Conservation (phyloP, 2,113 vertebrate genomes). For the Boulengeromyrus knoepffleri region DNA sequence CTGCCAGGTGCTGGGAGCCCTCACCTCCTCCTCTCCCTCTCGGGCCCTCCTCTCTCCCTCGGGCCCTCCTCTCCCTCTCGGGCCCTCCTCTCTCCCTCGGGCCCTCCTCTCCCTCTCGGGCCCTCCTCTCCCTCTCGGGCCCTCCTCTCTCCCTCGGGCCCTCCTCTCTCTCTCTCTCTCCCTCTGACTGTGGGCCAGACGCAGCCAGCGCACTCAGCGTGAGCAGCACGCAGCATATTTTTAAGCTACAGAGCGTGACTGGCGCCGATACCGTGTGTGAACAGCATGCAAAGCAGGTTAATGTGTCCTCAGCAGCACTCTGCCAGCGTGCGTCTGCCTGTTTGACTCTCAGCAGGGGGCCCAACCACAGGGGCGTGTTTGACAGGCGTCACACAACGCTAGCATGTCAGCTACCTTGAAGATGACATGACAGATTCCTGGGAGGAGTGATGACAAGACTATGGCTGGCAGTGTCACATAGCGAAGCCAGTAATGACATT, state of each 20-base stretch:
- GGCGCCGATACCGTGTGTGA: not conserved
- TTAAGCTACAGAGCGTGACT: not conserved
- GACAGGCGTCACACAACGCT: not conserved
- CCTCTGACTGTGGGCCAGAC: not conserved
- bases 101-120: not conserved
- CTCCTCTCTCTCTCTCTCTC: not conserved
- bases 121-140: not conserved
- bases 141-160: not conserved
- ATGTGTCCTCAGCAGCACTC: not conserved
- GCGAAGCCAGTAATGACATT: not conserved
- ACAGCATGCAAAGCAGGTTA: not conserved
- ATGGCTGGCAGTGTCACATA: not conserved
- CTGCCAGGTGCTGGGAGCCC: not conserved
- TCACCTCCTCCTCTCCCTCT: not conserved
- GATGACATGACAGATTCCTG: not conserved
- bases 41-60: not conserved
- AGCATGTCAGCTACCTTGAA: not conserved
- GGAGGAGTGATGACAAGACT: not conserved
- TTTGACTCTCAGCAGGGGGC: not conserved
- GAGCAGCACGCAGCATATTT: not conserved
- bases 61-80: too few species aligned
- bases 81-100: not conserved
- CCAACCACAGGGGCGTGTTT: not conserved
- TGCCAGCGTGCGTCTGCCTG: not conserved
- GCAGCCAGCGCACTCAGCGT: not conserved